phyloP scores from a whole-genome alignment of 2,113 vertebrate species.

The Verasper variegatus region DNA sequence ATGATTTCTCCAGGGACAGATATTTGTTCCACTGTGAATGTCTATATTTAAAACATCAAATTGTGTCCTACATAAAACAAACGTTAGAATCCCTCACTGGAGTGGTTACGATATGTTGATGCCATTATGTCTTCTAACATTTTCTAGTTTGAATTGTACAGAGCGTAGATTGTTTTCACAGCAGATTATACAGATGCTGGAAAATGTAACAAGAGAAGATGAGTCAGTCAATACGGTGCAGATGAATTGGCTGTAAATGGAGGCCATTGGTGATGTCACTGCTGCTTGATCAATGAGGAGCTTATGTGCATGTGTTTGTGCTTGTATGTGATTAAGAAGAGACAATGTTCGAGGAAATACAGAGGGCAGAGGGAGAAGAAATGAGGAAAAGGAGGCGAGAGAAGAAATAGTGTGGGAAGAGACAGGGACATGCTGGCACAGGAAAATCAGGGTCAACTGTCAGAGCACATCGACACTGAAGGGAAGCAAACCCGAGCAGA shows the following conservation, averaged over 20 bases:
- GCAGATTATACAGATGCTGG: background rate
- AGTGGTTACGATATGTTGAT: no score
- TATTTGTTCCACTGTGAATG: no score
- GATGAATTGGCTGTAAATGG: conserved; percentile 27
- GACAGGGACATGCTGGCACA: background rate
- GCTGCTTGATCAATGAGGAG: background rate
- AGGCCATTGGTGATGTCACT: conserved; percentile 11
- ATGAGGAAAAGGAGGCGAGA: background rate
- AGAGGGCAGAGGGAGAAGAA: background rate
- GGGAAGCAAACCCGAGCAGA: conserved; percentile 46
- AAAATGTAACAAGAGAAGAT: background rate
- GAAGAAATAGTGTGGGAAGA: conserved; percentile 11
- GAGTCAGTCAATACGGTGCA: background rate
- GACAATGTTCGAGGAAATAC: background rate
- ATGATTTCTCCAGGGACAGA: no score
- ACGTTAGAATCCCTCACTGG: no score
- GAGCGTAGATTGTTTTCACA: background rate
- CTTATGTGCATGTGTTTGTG: conserved; percentile 3
- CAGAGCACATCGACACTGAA: conserved; percentile 34
- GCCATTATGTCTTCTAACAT: background rate
- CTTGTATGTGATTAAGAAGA: background rate
- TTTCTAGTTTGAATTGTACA: no score
- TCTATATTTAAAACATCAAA: no score
- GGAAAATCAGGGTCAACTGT: conserved; percentile 62
- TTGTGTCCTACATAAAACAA: no score